These are phyloP conservation scores for Lycaon pictus DNA, from an alignment of 2,113 vertebrate genomes.

Conservation along the genomic window DNA sequence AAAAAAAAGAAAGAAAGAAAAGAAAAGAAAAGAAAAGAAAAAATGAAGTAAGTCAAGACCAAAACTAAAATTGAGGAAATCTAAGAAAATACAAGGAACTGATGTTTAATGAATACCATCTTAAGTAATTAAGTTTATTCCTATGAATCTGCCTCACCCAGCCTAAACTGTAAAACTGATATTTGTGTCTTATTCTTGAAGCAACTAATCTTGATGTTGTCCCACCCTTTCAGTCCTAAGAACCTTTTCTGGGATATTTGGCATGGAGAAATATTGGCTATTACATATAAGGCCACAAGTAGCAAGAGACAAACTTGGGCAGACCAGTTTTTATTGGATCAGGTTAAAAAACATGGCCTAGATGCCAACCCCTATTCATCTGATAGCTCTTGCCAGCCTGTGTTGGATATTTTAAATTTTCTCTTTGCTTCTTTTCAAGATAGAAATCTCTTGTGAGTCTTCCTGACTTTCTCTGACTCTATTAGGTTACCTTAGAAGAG, in stretches of 20 bases:
- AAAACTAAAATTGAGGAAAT: neutral
- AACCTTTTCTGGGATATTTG: neutral
- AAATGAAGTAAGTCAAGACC: neutral
- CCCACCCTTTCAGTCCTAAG: neutral
- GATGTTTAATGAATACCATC: neutral
- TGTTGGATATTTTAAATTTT: conserved; percentile 5
- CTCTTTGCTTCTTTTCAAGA: neutral
- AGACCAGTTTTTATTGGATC: neutral
- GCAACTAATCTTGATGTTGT: neutral
- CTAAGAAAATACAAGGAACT: no score
- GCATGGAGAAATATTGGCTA: neutral
- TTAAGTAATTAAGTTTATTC: neutral
- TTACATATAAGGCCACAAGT: neutral
- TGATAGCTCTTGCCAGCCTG: neutral
- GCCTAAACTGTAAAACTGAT: neutral
- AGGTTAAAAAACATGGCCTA: neutral
- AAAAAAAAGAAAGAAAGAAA: neutral
- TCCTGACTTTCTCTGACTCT: neutral
- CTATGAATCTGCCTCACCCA: neutral
- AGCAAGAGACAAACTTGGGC: neutral
- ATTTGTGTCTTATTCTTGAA: neutral
- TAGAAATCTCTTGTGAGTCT: neutral
- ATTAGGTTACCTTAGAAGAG: neutral
- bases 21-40: neutral
- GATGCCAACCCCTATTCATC: neutral